These are phyloP conservation scores for Erythrolamprus reginae DNA, from an alignment of 2,113 vertebrate genomes.

Conservation along the genomic window DNA sequence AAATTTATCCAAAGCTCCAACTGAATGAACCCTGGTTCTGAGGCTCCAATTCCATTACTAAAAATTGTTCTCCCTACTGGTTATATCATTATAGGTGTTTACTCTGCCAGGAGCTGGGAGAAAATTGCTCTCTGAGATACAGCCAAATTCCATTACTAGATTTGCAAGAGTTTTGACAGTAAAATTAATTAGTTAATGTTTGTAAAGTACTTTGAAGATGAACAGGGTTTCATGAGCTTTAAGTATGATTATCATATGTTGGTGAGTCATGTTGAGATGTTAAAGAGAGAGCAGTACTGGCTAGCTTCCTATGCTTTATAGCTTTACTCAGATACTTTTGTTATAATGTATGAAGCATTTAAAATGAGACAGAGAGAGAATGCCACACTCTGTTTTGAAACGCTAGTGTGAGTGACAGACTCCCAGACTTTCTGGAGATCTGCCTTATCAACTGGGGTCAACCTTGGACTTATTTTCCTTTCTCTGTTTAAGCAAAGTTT, in stretches of 20 bases:
- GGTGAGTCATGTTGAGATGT: slow-evolving; percentile 63
- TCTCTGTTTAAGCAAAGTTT: not conserved
- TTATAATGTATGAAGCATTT: slow-evolving; percentile 62
- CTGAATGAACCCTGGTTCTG: slow-evolving; percentile 45
- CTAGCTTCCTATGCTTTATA: slow-evolving; percentile 10
- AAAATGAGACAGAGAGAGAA: slow-evolving; percentile 22
- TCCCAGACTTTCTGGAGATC: not conserved
- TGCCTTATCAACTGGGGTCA: not conserved
- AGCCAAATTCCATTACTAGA: slow-evolving; percentile 70
- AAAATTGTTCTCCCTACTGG: slow-evolving; percentile 57
- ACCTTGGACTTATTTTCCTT: not conserved
- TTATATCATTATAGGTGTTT: slow-evolving; percentile 68
- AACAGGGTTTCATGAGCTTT: slow-evolving; percentile 63
- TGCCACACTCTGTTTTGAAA: slow-evolving; percentile 54
- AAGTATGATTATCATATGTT: slow-evolving; percentile 67
- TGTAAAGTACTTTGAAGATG: slow-evolving; percentile 67
- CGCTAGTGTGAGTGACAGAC: slow-evolving; percentile 27
- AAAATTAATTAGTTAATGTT: slow-evolving; percentile 72
- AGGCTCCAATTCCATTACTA: slow-evolving; percentile 22
- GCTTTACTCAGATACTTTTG: slow-evolving; percentile 50
- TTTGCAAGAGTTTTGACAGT: slow-evolving; percentile 68
- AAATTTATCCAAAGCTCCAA: slow-evolving; percentile 48
- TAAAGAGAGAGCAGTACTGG: slow-evolving; percentile 41
- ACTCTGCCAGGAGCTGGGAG: slow-evolving; percentile 64
- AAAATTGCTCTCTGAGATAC: slow-evolving; percentile 67